These are phyloP conservation scores for Eulemur macaco DNA, from an alignment of 2,113 vertebrate genomes.

Conservation along the genomic window DNA sequence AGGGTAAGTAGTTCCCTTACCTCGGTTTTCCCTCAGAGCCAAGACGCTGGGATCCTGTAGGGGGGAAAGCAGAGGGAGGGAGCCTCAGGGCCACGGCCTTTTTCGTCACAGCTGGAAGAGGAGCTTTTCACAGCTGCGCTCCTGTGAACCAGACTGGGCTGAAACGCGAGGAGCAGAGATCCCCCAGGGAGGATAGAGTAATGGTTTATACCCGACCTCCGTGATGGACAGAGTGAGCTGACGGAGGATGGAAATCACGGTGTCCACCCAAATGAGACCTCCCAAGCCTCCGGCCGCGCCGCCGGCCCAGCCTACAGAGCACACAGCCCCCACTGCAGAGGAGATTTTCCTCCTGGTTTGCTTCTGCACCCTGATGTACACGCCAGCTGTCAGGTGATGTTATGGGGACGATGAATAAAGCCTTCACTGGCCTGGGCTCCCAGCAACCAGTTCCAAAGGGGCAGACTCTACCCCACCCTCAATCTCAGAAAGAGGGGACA, in stretches of 20 bases:
- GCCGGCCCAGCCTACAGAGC: background rate
- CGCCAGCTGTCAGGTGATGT: background rate
- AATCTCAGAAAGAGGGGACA: background rate
- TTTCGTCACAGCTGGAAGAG: background rate
- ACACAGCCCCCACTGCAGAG: background rate
- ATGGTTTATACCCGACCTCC: background rate
- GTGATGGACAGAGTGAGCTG: background rate
- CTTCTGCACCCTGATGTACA: background rate
- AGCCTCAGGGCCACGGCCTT: background rate
- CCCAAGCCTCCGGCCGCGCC: background rate
- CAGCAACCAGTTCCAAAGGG: background rate
- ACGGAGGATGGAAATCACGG: background rate
- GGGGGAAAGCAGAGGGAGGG: slow-evolving; percentile 63
- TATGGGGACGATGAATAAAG: background rate
- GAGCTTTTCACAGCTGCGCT: slow-evolving; percentile 32
- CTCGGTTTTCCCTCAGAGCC: slow-evolving; percentile 92
- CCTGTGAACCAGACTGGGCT: background rate
- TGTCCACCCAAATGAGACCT: background rate
- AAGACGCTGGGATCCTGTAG: slow-evolving; percentile 91
- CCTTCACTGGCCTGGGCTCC: background rate
- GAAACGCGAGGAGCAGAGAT: slow-evolving; percentile 14
- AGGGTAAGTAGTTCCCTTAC: slow-evolving; percentile 79
- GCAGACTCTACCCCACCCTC: background rate
- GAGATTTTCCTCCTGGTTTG: background rate
- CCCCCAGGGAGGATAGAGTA: background rate